Evolutionary conservation across 2,888 invertebrate species (phyloP).

Genomic region (Callimorpha dominula): DNA sequence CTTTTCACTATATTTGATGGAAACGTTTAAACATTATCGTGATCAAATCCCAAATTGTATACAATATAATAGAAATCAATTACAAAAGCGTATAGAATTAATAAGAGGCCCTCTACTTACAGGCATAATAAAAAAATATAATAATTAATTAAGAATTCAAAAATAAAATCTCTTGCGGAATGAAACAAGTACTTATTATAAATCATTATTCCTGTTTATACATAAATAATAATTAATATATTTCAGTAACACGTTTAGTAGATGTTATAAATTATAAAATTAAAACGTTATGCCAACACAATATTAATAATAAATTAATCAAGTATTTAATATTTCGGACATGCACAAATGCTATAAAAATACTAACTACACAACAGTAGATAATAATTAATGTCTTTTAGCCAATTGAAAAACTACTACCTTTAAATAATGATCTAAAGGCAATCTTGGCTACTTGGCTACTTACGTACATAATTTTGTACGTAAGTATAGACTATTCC

Average conservation of each 20-base stretch:
- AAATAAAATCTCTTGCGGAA: constrained; percentile 49
- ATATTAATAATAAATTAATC: constrained; percentile 3
- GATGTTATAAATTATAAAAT: constrained; percentile 11
- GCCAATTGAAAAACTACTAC: too few species aligned
- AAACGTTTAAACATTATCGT: not conserved
- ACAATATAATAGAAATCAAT: not conserved
- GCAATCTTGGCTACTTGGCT: too few species aligned
- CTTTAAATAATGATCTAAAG: too few species aligned
- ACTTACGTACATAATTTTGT: too few species aligned
- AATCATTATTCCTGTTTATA: constrained; percentile 19
- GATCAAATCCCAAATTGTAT: not conserved
- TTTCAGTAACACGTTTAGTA: constrained; percentile 9
- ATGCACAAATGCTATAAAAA: constrained; percentile 1
- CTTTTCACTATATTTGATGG: not conserved
- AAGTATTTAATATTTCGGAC: constrained; percentile 1
- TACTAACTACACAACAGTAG: too few species aligned
- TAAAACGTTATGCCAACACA: not conserved
- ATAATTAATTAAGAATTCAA: constrained; percentile 15
- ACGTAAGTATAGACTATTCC: too few species aligned
- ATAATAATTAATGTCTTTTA: too few species aligned
- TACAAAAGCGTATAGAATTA: not conserved
- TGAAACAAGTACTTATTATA: constrained; percentile 41
- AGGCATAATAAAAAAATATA: not conserved
- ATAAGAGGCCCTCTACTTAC: not conserved
- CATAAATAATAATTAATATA: constrained; percentile 5